Conservation (phyloP, 2,113 vertebrate genomes). For the Phaethornis superciliosus region DNA sequence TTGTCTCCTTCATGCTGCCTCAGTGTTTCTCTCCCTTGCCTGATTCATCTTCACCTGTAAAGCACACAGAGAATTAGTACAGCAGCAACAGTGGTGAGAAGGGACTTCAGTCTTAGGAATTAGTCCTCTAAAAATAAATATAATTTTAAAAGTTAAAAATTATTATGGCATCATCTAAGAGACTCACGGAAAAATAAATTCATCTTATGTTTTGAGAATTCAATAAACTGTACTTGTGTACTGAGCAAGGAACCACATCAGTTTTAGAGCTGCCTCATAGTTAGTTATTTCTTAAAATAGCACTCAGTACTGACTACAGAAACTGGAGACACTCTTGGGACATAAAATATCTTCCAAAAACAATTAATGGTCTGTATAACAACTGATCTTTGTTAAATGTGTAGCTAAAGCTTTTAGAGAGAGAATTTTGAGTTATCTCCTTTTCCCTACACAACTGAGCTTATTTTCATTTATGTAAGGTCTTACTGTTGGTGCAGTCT, state of each 20-base stretch:
- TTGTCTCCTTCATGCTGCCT: neutral
- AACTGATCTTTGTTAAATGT: neutral
- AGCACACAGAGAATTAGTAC: neutral
- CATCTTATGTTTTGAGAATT: neutral
- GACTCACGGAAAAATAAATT: neutral
- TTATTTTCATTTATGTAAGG: neutral
- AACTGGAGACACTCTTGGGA: neutral
- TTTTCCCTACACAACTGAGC: neutral
- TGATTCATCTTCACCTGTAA: neutral
- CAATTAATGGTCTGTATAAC: neutral
- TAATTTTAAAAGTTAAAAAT: neutral
- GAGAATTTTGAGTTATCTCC: neutral
- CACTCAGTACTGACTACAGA: neutral
- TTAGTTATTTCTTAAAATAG: conserved; percentile 28
- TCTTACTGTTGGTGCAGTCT: neutral
- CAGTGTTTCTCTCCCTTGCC: neutral
- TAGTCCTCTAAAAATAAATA: neutral
- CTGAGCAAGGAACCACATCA: neutral
- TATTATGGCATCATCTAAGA: neutral
- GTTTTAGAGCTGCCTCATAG: neutral
- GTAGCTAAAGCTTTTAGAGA: neutral
- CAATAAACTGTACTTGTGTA: neutral
- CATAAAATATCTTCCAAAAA: neutral
- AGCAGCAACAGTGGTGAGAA: neutral
- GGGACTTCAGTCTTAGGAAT: neutral